Percentiles rank a stretch among this genome's conserved stretches.
Conservation (phyloP, 1,140 invertebrate genomes). For the Tetragonula clypearis region DNA sequence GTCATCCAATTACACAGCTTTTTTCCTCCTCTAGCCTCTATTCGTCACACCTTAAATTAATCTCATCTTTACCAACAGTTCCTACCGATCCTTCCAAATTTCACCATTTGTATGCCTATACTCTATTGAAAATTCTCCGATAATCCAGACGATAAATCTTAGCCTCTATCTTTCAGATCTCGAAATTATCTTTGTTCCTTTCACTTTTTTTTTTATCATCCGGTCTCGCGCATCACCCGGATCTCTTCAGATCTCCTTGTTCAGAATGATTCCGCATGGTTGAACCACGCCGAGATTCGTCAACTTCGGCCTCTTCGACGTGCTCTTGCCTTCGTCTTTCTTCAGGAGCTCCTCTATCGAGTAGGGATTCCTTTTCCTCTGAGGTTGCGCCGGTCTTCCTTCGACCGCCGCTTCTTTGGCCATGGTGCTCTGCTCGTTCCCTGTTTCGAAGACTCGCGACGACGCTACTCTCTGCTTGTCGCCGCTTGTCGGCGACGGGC, state of each 20-base stretch:
- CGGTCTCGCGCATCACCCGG: too few relatives aligned
- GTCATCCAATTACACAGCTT: background rate
- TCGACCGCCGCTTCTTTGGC: conserved; percentile 67
- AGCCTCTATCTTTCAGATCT: conserved; percentile 19
- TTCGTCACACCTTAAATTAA: background rate
- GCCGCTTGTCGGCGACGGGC: conserved; percentile 48
- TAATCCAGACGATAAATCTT: conserved; percentile 22
- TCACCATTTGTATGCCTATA: too few relatives aligned
- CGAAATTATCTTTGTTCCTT: background rate
- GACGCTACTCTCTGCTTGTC: conserved; percentile 46
- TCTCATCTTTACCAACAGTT: background rate
- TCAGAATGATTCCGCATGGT: conserved; percentile 79
- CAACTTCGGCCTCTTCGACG: conserved; percentile 74
- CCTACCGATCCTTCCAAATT: background rate
- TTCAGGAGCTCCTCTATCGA: conserved; percentile 93
- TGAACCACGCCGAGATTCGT: conserved; percentile 75
- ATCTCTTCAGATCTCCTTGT: conserved; percentile 68
- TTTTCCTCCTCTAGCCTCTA: background rate
- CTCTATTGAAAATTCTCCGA: background rate
- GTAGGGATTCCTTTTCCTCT: conserved; percentile 90
- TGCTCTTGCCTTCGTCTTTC: conserved; percentile 85
- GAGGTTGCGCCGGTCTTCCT: conserved; percentile 66
- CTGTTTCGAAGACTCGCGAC: conserved; percentile 45
- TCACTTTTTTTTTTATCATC: too few relatives aligned
- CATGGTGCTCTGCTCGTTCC: conserved; percentile 61